phyloP scores from a whole-genome alignment of 1,140 invertebrate species.

The Saccostrea glomerata region DNA sequence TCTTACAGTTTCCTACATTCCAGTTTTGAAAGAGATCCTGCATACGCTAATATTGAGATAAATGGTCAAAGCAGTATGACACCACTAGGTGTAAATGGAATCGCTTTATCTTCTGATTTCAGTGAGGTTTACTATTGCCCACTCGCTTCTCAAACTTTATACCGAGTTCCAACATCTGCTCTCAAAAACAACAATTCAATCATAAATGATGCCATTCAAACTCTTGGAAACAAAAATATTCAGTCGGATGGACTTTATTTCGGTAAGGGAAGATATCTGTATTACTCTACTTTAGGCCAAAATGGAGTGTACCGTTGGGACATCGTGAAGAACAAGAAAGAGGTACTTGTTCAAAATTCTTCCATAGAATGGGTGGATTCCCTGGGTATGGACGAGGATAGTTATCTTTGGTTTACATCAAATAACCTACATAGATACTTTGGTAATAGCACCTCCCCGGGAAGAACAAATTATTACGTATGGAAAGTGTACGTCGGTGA shows the following conservation, averaged over 20 bases:
- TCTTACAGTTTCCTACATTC: conserved; percentile 56
- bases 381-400: conserved; percentile 44
- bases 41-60: conserved; percentile 41
- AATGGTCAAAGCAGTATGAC: background rate
- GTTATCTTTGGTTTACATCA: conserved; percentile 54
- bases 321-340: background rate
- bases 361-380: conserved; percentile 53
- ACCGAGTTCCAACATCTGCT: conserved; percentile 50
- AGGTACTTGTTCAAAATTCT: conserved; percentile 12
- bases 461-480: conserved; percentile 46
- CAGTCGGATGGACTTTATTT: conserved; percentile 52
- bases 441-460: background rate
- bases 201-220: background rate
- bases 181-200: conserved; percentile 29
- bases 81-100: conserved; percentile 54
- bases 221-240: conserved; percentile 43
- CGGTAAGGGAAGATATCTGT: conserved; percentile 37
- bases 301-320: conserved; percentile 50
- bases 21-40: conserved; percentile 54
- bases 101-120: conserved; percentile 54
- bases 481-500: conserved; percentile 54
- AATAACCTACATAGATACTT: conserved; percentile 54
- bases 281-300: conserved; percentile 50
- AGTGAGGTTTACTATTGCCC: conserved; percentile 55
- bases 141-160: conserved; percentile 48